A percentile compares a stretch with the other conserved stretches of the same genome.
phyloP scores from a whole-genome alignment of 2,113 vertebrate genomes.

The Sitta europaea region DNA sequence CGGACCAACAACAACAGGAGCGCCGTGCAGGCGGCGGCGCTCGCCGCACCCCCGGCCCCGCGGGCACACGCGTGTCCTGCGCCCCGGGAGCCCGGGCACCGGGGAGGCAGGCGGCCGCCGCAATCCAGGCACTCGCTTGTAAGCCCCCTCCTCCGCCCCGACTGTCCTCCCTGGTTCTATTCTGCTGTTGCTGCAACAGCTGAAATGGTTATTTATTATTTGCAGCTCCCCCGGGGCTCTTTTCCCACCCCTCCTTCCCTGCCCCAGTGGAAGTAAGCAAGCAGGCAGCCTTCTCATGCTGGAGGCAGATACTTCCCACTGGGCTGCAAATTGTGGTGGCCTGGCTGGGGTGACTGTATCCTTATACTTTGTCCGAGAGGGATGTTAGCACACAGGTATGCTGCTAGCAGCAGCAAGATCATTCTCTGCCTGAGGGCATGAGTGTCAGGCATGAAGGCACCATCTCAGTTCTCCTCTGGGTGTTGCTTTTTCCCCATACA shows the following conservation, averaged over 20 bases:
- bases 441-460: background rate
- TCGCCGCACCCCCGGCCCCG: background rate
- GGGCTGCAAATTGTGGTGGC: background rate
- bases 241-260: constrained; percentile 4
- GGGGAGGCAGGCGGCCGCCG: background rate
- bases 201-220: constrained; percentile 60
- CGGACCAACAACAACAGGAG: constrained; percentile 81
- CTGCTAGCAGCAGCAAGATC: background rate
- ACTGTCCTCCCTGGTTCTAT: background rate
- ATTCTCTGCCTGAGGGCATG: background rate
- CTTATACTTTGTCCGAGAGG: background rate
- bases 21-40: constrained; percentile 72
- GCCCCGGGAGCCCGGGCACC: rapidly evolving
- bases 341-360: background rate
- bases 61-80: background rate
- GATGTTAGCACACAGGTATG: rapidly evolving
- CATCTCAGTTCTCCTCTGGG: background rate
- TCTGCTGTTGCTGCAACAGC: constrained; percentile 39
- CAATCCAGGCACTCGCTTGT: background rate
- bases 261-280: constrained; percentile 38
- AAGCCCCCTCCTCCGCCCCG: background rate
- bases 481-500: background rate
- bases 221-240: constrained; percentile 22
- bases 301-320: background rate
- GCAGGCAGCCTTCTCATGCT: constrained; percentile 47